These are phyloP conservation scores for Toxotes jaculatrix DNA, from an alignment of 2,113 vertebrate species.

Conservation along the genomic window DNA sequence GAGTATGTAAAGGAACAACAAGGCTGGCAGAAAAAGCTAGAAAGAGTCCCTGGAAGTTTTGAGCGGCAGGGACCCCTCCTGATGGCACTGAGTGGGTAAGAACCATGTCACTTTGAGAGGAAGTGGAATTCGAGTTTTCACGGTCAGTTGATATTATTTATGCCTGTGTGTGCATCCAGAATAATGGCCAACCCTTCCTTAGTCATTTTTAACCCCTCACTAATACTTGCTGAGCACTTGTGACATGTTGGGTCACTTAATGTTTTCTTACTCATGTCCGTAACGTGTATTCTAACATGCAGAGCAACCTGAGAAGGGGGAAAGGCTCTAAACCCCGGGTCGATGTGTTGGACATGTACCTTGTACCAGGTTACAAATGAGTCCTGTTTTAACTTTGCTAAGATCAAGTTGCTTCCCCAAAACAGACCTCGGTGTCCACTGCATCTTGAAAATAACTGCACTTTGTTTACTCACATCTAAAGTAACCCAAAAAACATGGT, in stretches of 20 bases:
- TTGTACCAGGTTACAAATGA: constrained; percentile 14
- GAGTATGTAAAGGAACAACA: constrained; percentile 18
- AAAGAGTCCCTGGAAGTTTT: constrained; percentile 2
- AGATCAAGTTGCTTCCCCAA: constrained; percentile 6
- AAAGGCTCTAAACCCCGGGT: background rate
- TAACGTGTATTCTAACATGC: background rate
- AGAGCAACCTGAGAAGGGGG: constrained; percentile 12
- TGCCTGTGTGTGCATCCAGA: background rate
- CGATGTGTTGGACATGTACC: background rate
- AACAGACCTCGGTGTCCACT: background rate
- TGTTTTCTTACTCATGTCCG: background rate
- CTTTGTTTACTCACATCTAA: background rate
- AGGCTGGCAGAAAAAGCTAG: constrained; percentile 11
- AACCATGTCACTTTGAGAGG: background rate
- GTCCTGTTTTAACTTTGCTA: constrained; percentile 25
- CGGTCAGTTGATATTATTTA: constrained; percentile 43
- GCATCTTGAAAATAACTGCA: background rate
- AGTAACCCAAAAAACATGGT: background rate
- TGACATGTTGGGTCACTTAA: background rate
- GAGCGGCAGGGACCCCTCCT: background rate
- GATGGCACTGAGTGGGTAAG: background rate
- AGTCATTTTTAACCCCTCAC: background rate
- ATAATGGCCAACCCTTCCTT: background rate
- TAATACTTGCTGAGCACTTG: background rate
- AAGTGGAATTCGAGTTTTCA: constrained; percentile 29